phyloP scores from a whole-genome alignment of 1,140 invertebrate species.

The Drosophila hydei region DNA sequence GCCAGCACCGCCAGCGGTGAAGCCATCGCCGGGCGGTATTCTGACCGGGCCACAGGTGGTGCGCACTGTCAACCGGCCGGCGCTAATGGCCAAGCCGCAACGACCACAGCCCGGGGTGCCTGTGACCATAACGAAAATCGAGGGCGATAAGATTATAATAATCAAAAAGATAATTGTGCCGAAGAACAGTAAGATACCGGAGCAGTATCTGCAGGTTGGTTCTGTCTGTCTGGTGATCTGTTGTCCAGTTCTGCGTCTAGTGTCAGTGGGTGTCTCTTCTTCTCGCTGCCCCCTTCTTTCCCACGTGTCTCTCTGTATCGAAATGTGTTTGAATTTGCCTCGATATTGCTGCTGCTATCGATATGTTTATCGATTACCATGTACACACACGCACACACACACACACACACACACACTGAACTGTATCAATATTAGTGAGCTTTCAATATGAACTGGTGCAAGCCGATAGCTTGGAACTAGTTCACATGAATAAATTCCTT shows the following conservation, averaged over 20 bases:
- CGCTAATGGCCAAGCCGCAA: conserved; percentile 51
- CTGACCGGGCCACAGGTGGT: conserved; percentile 69
- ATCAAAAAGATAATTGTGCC: conserved; percentile 82
- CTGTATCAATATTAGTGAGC: background rate
- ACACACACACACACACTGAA: conserved; percentile 1
- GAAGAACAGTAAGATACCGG: conserved; percentile 83
- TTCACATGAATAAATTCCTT: background rate
- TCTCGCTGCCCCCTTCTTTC: background rate
- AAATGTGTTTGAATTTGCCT: conserved; percentile 25
- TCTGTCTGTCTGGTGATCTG: conserved; percentile 43
- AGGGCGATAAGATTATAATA: conserved; percentile 83
- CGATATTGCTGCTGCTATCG: conserved; percentile 34
- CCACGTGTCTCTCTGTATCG: conserved; percentile 10
- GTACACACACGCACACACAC: conserved; percentile 4
- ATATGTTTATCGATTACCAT: conserved; percentile 6
- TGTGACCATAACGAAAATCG: conserved; percentile 81
- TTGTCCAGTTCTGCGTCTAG: conserved; percentile 44
- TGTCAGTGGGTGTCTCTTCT: conserved; percentile 33
- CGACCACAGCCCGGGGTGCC: conserved; percentile 69
- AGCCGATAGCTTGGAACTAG: background rate
- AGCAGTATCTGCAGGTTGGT: conserved; percentile 83
- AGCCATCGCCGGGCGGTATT: conserved; percentile 70
- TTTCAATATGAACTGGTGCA: conserved; percentile 4
- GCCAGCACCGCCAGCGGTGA: conserved; percentile 57
- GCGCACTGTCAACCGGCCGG: conserved; percentile 39